phyloP scores from a whole-genome alignment of 2,888 invertebrate genomes.

The Pyrocoelia pectoralis region DNA sequence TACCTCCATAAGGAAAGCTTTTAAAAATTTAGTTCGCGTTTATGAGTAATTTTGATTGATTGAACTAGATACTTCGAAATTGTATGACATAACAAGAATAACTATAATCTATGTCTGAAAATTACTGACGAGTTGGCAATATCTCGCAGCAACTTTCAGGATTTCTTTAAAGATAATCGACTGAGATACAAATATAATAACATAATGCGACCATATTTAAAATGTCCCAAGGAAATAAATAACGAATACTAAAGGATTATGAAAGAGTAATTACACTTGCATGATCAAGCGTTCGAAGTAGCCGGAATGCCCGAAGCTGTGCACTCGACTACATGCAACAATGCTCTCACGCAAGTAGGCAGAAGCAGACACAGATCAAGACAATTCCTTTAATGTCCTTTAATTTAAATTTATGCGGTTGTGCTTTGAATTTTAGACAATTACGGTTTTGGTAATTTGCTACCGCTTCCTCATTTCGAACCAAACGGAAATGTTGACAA shows the following conservation, averaged over 20 bases:
- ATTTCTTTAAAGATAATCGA: slow-evolving; percentile 29
- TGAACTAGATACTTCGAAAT: background rate
- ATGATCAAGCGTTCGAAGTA: slow-evolving; percentile 53
- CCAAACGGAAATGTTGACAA: slow-evolving; percentile 28
- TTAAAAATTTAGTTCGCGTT: background rate
- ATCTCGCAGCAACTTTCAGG: slow-evolving; percentile 11
- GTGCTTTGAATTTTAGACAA: slow-evolving; percentile 26
- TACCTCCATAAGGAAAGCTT: background rate
- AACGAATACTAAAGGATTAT: slow-evolving; percentile 49
- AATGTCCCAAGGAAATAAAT: slow-evolving; percentile 47
- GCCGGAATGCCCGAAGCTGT: slow-evolving; percentile 48
- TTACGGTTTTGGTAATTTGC: slow-evolving; percentile 26
- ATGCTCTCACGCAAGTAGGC: slow-evolving; percentile 42
- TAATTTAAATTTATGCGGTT: slow-evolving; percentile 35
- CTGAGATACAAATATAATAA: slow-evolving; percentile 38
- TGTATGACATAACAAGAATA: background rate
- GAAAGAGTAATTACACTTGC: slow-evolving; percentile 51
- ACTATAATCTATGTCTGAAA: background rate
- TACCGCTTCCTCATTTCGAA: slow-evolving; percentile 26
- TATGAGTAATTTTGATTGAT: background rate
- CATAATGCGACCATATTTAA: slow-evolving; percentile 41
- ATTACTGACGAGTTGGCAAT: background rate
- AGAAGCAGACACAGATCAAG: slow-evolving; percentile 38
- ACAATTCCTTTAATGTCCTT: slow-evolving; percentile 38
- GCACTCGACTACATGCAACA: slow-evolving; percentile 41